Evolutionary conservation across 1,140 invertebrate species (phyloP), one percentile per base, ranked within the genome.

Genomic region (Hypsibius dujardini): DNA sequence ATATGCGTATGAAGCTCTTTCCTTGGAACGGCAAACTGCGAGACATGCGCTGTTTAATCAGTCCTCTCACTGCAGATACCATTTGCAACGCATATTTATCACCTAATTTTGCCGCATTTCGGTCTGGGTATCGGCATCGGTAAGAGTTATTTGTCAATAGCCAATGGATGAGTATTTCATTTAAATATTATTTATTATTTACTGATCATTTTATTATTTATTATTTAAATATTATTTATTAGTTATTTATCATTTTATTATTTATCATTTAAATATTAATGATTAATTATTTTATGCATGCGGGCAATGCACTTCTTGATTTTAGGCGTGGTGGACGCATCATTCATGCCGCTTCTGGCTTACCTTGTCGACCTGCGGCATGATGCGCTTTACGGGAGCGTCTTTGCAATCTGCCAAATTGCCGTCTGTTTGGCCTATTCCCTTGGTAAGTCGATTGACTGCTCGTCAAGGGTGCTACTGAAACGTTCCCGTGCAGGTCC

Each of bases 351-450:
- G 2, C 77, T 88, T 1, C 75, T 90, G 50, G 88, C 88, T 0
- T 83, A 80, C 73, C 77, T 89, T 47, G 87, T 89, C 7, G 90
- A 93, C 76, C 80, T 84, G 1, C 83, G 84, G 60, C 84, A 88
- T 74, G 82, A 84, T 47, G 85, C 85, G 59, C 84, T 87, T 67
- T 93, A 93, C 77, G 89, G 89, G 1, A 85, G 85, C 28, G 87
- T 92, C 28, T 94, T 92, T 77, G 89, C 90, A 62, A 84, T 93
- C 46, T 89, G 90, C 76, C 90, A 93, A 82, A 86, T 86, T 1
- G 87, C 90, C 15, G 90, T 92, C 71, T 88, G 89, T 75, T 78
- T 89, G 7, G 88, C 88, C 46, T 90, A 90, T 76, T 86, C 84
- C 47, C 77, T 89, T 42, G 87, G 87, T 87, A 82, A 80, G 72